Evolutionary conservation across 2,888 invertebrate species (phyloP).

Genomic region (Steinernema carpocapsae): DNA sequence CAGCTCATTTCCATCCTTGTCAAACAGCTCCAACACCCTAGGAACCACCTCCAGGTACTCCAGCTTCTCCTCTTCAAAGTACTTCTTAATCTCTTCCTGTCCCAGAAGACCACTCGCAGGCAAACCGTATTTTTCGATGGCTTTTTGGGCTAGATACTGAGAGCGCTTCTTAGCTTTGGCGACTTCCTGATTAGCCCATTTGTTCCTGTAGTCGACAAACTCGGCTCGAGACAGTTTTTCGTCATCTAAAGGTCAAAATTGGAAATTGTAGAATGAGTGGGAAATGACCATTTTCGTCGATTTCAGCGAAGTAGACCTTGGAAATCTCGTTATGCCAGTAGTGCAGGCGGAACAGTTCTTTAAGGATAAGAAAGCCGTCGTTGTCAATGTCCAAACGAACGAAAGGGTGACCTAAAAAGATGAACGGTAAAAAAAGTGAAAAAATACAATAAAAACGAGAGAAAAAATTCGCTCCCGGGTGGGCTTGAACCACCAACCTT

Average conservation of each 20-base stretch:
- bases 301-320: constrained; percentile 20
- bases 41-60: not conserved
- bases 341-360: constrained; percentile 2
- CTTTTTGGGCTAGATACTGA: not conserved
- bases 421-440: not conserved
- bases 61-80: not conserved
- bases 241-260: not conserved
- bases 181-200: constrained; percentile 7
- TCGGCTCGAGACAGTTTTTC: not conserved
- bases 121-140: not conserved
- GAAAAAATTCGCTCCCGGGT: constrained; percentile 73
- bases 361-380: not conserved
- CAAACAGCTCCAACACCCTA: not conserved
- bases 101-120: not conserved
- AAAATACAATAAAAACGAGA: too few relatives aligned
- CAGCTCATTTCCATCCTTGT: not conserved
- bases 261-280: not conserved
- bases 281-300: not conserved
- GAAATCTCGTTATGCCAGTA: constrained; percentile 17
- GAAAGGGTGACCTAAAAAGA: not conserved
- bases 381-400: not conserved
- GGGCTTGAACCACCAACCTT: constrained; percentile 97
- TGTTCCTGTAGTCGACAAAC: not conserved
- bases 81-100: not conserved
- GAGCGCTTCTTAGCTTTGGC: not conserved